Evolutionary conservation across 2,888 invertebrate genomes (phyloP).

Genomic region (Andrena chrysosceles): DNA sequence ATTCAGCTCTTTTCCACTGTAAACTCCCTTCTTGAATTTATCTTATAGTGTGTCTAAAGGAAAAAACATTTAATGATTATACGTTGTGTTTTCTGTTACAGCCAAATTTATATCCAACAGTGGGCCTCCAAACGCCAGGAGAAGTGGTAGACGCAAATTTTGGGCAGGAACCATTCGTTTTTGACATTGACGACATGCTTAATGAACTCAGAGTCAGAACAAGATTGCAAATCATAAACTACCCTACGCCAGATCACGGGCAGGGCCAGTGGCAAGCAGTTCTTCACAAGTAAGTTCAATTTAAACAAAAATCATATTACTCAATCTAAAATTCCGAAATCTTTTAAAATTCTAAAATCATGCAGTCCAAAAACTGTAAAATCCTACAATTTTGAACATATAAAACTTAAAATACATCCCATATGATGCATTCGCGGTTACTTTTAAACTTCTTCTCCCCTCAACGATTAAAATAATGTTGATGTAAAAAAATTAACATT

Average conservation of each 20-base stretch:
- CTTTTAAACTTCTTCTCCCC: too few species aligned
- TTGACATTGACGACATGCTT: constrained; percentile 99
- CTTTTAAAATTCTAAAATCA: background rate
- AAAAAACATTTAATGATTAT: background rate
- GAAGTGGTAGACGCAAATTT: constrained; percentile 99
- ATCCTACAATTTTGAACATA: background rate
- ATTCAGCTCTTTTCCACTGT: too few species aligned
- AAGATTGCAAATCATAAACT: constrained; percentile 93
- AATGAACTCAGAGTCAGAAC: constrained; percentile 95
- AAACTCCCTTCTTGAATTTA: too few species aligned
- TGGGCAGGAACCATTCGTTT: constrained; percentile 98
- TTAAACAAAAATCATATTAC: background rate
- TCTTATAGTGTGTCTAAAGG: background rate
- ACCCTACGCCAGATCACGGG: constrained; percentile 92
- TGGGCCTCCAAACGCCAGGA: constrained; percentile 99
- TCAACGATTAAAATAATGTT: too few species aligned
- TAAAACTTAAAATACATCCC: background rate
- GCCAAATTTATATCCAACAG: constrained; percentile 98
- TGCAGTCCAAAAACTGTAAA: background rate
- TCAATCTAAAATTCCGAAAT: background rate
- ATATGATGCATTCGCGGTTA: background rate
- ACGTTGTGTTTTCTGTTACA: constrained; percentile 84
- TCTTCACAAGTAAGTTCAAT: constrained; percentile 92
- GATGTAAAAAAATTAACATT: too few species aligned
- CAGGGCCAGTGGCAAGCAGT: constrained; percentile 97